These are phyloP conservation scores for Brachypteracias leptosomus DNA, from an alignment of 2,113 vertebrate genomes.

Conservation along the genomic window DNA sequence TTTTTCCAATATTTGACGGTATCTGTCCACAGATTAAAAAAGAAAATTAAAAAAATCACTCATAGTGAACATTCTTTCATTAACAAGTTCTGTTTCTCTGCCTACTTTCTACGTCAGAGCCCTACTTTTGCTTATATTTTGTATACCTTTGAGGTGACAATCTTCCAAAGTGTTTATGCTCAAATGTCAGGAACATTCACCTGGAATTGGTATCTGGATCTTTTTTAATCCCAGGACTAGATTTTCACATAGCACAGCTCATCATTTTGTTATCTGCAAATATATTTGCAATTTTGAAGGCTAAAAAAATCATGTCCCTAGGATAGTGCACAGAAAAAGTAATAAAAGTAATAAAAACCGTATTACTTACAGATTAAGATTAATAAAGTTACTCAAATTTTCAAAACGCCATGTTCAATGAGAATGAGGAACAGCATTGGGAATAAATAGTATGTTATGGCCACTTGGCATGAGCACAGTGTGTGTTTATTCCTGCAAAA, in stretches of 20 bases:
- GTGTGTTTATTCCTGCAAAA: not conserved
- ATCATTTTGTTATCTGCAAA: not conserved
- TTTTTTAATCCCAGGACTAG: not conserved
- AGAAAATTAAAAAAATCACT: not conserved
- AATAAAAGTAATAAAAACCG: not conserved
- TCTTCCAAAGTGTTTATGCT: not conserved
- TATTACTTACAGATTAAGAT: rapidly evolving
- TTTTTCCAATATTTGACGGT: constrained; percentile 96
- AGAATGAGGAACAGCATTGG: not conserved
- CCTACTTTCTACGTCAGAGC: not conserved
- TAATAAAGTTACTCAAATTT: not conserved
- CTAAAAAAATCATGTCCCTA: not conserved
- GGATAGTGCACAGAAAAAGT: rapidly evolving
- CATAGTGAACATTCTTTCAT: not conserved
- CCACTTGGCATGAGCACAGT: not conserved
- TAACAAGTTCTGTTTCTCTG: not conserved
- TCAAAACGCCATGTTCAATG: not conserved
- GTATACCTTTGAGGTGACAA: not conserved
- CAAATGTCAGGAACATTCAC: not conserved
- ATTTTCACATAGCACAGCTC: not conserved
- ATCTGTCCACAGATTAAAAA: constrained; percentile 72
- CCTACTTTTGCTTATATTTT: not conserved
- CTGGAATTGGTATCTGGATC: not conserved
- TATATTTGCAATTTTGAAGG: not conserved
- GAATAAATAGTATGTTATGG: not conserved